Percentiles rank a stretch among this genome's conserved stretches.
Evolutionary conservation across 2,888 invertebrate species (phyloP).

Genomic region (Mesopsocus fuscifrons): DNA sequence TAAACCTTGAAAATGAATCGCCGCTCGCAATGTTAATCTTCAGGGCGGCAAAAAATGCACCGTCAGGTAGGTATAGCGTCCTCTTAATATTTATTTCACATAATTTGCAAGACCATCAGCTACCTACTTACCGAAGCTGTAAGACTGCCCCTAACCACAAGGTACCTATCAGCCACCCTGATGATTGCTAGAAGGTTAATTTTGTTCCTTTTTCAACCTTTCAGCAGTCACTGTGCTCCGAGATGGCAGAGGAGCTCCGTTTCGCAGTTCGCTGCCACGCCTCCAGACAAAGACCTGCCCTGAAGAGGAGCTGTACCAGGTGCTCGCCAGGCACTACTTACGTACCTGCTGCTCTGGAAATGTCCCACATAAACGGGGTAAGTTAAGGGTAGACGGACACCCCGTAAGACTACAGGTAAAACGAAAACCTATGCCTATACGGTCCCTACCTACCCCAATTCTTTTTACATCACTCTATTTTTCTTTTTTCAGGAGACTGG

Average conservation of each 20-base stretch:
- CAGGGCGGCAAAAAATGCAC: too few relatives aligned
- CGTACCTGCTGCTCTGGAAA: constrained; percentile 27
- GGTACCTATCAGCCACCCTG: too few relatives aligned
- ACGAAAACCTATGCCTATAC: constrained; percentile 3
- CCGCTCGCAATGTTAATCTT: too few relatives aligned
- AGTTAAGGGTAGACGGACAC: constrained; percentile 22
- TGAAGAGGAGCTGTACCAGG: constrained; percentile 42
- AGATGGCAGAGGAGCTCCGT: constrained; percentile 55
- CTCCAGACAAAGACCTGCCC: constrained; percentile 43
- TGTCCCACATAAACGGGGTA: constrained; percentile 27
- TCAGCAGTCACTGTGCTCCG: constrained; percentile 53
- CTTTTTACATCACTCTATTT: constrained; percentile 6
- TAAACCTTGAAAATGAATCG: too few relatives aligned
- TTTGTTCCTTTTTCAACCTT: too few relatives aligned
- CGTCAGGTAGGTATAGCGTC: too few relatives aligned
- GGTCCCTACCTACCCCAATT: constrained; percentile 8
- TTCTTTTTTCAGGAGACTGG: constrained; percentile 34
- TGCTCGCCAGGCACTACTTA: constrained; percentile 30
- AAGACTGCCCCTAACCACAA: too few relatives aligned
- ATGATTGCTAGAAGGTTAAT: too few relatives aligned
- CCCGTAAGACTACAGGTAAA: constrained; percentile 14
- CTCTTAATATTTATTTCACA: too few relatives aligned
- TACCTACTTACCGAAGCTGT: too few relatives aligned
- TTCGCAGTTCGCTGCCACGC: constrained; percentile 41
- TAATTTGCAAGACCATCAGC: too few relatives aligned